Percentiles rank a stretch among this genome's conserved stretches.
These are phyloP conservation scores for Hipposideros armiger DNA, from an alignment of 2,113 vertebrate species.

Conservation along the genomic window DNA sequence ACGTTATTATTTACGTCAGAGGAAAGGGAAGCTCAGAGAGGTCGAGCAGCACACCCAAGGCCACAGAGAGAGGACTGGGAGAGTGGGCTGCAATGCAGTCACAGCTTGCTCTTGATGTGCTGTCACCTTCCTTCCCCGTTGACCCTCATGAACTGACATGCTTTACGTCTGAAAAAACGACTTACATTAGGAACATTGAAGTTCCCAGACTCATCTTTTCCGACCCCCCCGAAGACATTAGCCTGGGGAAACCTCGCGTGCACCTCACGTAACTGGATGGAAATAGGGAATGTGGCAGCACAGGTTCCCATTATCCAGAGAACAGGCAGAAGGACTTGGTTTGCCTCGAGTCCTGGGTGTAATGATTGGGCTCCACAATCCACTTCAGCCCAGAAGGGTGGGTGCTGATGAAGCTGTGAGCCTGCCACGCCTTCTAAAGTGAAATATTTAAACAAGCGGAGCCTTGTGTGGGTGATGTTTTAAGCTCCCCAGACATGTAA, in stretches of 20 bases:
- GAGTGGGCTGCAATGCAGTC: rapidly evolving
- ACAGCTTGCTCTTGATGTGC: rapidly evolving
- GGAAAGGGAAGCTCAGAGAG: neutral
- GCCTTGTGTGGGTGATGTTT: constrained; percentile 78
- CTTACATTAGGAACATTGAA: neutral
- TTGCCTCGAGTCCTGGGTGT: constrained; percentile 64
- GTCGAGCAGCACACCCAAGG: neutral
- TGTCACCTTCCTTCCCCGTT: rapidly evolving
- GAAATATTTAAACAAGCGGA: constrained; percentile 86
- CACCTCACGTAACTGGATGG: constrained; percentile 28
- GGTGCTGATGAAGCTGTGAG: constrained; percentile 78
- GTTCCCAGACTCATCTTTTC: neutral
- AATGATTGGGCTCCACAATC: constrained; percentile 69
- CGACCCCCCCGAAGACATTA: neutral
- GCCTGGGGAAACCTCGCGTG: constrained; percentile 2
- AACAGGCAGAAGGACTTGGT: constrained; percentile 70
- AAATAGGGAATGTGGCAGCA: constrained; percentile 66
- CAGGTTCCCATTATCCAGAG: constrained; percentile 58
- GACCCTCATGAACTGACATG: rapidly evolving
- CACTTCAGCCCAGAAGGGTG: constrained; percentile 79
- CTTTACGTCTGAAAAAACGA: neutral
- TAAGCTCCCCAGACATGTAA: constrained; percentile 83
- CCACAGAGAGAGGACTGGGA: rapidly evolving
- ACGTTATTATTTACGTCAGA: rapidly evolving
- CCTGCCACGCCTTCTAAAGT: constrained; percentile 83